These are phyloP conservation scores for Mystacides longicornis DNA, from an alignment of 2,888 invertebrate species.

Conservation along the genomic window DNA sequence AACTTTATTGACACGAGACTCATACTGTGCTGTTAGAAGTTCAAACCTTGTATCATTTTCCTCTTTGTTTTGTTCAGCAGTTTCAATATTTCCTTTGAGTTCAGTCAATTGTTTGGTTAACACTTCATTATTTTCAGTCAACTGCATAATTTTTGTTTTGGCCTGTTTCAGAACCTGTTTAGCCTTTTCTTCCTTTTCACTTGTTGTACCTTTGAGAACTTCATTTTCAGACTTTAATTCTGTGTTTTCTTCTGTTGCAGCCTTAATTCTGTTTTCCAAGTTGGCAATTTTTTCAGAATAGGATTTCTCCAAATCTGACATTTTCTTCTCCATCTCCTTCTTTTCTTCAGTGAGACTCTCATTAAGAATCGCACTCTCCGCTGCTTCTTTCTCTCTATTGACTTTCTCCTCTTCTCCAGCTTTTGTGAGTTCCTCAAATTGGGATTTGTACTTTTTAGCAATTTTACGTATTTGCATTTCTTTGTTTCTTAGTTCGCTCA, in stretches of 20 bases:
- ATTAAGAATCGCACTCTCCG: conserved; percentile 36
- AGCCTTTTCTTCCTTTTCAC: conserved; percentile 58
- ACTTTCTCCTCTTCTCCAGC: conserved; percentile 56
- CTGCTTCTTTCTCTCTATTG: conserved; percentile 36
- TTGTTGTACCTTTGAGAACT: conserved; percentile 45
- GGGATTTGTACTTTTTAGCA: conserved; percentile 86
- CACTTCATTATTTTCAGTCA: conserved; percentile 62
- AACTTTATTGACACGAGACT: conserved; percentile 58
- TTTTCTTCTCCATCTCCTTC: conserved; percentile 49
- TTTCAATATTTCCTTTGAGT: conserved; percentile 44
- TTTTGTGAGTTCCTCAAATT: conserved; percentile 69
- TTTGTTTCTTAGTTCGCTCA: conserved; percentile 62
- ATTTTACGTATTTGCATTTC: conserved; percentile 76
- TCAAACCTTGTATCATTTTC: conserved; percentile 52
- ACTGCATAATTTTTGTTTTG: conserved; percentile 62
- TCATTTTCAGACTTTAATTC: conserved; percentile 60
- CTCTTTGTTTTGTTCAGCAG: conserved; percentile 48
- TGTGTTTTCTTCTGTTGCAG: conserved; percentile 54
- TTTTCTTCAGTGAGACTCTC: conserved; percentile 40
- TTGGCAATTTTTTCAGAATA: conserved; percentile 37
- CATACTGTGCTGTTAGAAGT: conserved; percentile 62
- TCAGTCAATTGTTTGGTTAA: conserved; percentile 52
- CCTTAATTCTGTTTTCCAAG: conserved; percentile 39
- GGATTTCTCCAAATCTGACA: conserved; percentile 35
- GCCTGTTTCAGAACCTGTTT: conserved; percentile 65